These are phyloP conservation scores for Epirrhoe tristata DNA, from an alignment of 2,888 invertebrate genomes.

Conservation along the genomic window DNA sequence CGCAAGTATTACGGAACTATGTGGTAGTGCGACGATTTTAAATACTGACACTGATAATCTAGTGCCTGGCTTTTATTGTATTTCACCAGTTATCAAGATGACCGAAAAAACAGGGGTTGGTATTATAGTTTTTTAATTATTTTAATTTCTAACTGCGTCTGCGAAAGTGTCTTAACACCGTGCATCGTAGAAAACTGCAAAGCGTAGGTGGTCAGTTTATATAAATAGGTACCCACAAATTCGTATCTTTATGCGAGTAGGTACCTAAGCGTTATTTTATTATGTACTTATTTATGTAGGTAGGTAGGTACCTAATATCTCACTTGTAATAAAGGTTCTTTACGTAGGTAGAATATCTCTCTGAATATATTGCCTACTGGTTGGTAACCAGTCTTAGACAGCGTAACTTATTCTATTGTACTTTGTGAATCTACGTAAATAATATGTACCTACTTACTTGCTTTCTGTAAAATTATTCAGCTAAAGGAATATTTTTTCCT, in stretches of 20 bases:
- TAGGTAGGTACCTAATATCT: no score
- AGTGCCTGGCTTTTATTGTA: conserved; percentile 33
- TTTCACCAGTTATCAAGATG: conserved; percentile 46
- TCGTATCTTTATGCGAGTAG: not conserved
- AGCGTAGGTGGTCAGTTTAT: not conserved
- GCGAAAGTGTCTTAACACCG: conserved; percentile 29
- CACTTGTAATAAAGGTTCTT: no score
- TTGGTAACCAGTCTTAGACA: no score
- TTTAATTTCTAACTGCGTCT: conserved; percentile 40
- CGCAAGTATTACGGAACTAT: conserved; percentile 48
- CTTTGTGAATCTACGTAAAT: no score
- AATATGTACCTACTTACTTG: no score
- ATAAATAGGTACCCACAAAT: conserved; percentile 1
- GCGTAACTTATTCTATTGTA: no score
- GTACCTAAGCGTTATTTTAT: not conserved
- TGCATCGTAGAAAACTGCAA: not conserved
- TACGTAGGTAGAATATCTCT: no score
- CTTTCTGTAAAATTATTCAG: no score
- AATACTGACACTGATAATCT: conserved; percentile 24
- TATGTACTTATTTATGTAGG: not conserved
- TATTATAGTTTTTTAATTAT: conserved; percentile 42
- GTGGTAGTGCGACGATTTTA: conserved; percentile 51
- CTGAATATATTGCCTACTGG: no score
- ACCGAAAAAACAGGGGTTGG: conserved; percentile 62
- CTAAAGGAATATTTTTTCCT: no score